phyloP scores from a whole-genome alignment of 2,888 invertebrate species.

The Acronicta alni region DNA sequence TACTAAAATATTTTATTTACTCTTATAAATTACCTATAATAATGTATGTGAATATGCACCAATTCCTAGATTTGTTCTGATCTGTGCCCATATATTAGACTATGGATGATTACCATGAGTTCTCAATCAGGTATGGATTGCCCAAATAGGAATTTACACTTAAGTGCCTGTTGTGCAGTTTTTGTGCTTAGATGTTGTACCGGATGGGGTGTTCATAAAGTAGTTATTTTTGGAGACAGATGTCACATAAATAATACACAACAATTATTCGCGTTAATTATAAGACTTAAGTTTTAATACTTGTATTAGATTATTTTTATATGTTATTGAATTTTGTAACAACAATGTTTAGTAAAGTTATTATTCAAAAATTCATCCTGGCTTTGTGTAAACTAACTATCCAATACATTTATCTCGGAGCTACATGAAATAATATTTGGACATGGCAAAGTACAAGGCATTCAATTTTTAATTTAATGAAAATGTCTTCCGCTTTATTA shows the following conservation, averaged over 20 bases:
- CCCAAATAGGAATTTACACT: conserved; percentile 61
- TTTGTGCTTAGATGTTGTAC: conserved; percentile 50
- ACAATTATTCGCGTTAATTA: conserved; percentile 53
- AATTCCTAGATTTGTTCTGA: conserved; percentile 50
- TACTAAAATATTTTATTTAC: conserved; percentile 86
- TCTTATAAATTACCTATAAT: conserved; percentile 71
- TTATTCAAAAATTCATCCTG: conserved; percentile 48
- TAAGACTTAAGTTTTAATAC: conserved; percentile 61
- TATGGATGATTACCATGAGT: conserved; percentile 41
- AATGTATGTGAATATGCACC: conserved; percentile 60
- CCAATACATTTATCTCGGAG: conserved; percentile 44
- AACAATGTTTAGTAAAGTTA: conserved; percentile 53
- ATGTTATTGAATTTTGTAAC: conserved; percentile 61
- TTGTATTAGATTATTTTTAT: conserved; percentile 61
- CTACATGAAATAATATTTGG: conserved; percentile 49
- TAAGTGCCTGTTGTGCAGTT: conserved; percentile 75
- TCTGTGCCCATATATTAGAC: conserved; percentile 44
- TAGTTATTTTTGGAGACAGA: conserved; percentile 31
- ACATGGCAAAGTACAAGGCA: conserved; percentile 57
- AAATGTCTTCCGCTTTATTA: conserved; percentile 58
- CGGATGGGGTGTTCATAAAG: conserved; percentile 33
- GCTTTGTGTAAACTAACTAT: conserved; percentile 38
- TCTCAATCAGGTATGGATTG: conserved; percentile 48
- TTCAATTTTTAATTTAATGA: conserved; percentile 50
- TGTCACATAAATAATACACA: conserved; percentile 45